phyloP scores from a whole-genome alignment of 2,797 vertebrate species.

The Hydrolagus colliei region DNA sequence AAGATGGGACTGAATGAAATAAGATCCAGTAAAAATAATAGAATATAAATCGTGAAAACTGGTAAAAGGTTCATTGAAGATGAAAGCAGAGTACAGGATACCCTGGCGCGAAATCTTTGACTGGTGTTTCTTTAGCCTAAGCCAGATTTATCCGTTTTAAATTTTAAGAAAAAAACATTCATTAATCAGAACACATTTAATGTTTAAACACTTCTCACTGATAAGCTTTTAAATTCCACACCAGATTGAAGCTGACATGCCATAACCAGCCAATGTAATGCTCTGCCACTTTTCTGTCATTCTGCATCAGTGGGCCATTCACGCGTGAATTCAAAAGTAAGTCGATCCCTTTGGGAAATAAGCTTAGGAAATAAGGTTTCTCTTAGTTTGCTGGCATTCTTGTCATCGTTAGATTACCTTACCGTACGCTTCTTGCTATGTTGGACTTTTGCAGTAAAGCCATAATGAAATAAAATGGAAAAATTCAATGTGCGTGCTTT shows the following conservation, averaged over 20 bases:
- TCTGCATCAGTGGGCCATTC: not conserved
- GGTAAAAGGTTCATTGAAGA: not conserved
- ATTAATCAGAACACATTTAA: not conserved
- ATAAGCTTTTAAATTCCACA: conserved; percentile 18
- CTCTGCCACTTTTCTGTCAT: conserved; percentile 11
- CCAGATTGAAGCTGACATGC: conserved; percentile 11
- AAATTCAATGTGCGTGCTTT: too few species aligned
- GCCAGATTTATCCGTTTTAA: not conserved
- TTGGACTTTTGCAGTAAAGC: not conserved
- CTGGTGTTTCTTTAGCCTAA: not conserved
- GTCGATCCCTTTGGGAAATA: not conserved
- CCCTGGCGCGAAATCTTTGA: not conserved
- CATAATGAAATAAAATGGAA: not conserved
- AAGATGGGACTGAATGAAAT: not conserved
- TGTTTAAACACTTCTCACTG: conserved; percentile 3
- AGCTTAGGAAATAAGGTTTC: not conserved
- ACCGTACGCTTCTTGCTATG: too few species aligned
- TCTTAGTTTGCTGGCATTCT: not conserved
- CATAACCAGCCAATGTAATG: conserved; percentile 17
- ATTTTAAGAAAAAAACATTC: not conserved
- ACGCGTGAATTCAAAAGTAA: conserved; percentile 3
- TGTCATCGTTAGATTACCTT: not conserved
- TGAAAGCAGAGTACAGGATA: not conserved
- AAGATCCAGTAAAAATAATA: not conserved
- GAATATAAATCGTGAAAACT: not conserved